Evolutionary conservation across 2,113 vertebrate species (phyloP).

Genomic region (Heloderma charlesbogerti): DNA sequence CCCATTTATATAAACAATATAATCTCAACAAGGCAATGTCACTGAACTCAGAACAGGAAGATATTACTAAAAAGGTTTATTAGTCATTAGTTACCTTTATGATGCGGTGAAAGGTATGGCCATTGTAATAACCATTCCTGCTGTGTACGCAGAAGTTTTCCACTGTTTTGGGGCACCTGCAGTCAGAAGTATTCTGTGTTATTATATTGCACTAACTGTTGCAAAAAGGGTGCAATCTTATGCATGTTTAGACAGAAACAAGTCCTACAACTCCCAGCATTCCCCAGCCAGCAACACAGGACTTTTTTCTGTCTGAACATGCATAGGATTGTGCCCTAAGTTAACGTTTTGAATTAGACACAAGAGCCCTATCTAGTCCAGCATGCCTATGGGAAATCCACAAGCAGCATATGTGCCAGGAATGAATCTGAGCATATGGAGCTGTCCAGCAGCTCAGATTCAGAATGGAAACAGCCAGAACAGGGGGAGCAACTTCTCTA

Average conservation of each 20-base stretch:
- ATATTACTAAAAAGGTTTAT: neutral
- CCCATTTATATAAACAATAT: neutral
- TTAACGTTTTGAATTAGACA: neutral
- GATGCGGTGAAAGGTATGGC: conserved; percentile 95
- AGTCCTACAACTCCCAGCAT: no score
- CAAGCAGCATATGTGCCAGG: neutral
- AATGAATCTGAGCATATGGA: no score
- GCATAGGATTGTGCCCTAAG: no score
- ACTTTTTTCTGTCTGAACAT: no score
- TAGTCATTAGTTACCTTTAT: conserved; percentile 86
- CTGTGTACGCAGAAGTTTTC: conserved; percentile 99
- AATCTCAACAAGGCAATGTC: neutral
- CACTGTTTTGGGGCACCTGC: conserved; percentile 97
- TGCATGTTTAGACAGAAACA: no score
- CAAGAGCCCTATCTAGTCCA: neutral
- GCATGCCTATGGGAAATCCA: no score
- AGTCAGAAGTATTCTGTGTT: neutral
- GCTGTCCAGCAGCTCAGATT: no score
- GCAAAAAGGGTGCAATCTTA: no score
- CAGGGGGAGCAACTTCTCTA: no score
- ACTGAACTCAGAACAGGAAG: neutral
- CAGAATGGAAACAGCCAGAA: no score
- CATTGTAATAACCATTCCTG: conserved; percentile 96
- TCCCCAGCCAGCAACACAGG: no score
- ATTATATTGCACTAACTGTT: neutral